These are phyloP conservation scores for Cephonodes hylas DNA, from an alignment of 2,888 invertebrate genomes.

Conservation along the genomic window DNA sequence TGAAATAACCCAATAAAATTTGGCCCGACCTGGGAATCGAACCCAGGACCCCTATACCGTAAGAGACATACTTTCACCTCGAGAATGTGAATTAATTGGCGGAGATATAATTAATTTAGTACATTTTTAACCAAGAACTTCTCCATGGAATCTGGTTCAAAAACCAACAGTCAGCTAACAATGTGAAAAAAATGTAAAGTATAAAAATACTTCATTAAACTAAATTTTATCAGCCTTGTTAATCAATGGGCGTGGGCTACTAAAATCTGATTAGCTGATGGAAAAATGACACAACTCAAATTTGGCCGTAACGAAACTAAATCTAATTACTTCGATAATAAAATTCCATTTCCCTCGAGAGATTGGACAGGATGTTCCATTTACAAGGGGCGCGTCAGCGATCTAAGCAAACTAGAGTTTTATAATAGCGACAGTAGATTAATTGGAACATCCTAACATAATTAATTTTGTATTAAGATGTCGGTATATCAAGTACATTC, in stretches of 20 bases:
- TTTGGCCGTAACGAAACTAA: slow-evolving; percentile 7
- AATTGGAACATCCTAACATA: slow-evolving; percentile 63
- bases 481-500: not conserved
- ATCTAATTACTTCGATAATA: slow-evolving; percentile 19
- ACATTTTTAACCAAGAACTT: not conserved
- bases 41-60: too few species aligned
- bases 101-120: not conserved
- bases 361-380: slow-evolving; percentile 12
- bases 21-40: too few species aligned
- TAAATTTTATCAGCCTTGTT: slow-evolving; percentile 67
- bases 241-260: slow-evolving; percentile 74
- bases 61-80: too few species aligned
- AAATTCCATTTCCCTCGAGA: slow-evolving; percentile 25
- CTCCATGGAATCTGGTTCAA: not conserved
- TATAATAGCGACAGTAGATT: slow-evolving; percentile 62
- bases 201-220: slow-evolving; percentile 75
- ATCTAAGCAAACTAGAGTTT: slow-evolving; percentile 62
- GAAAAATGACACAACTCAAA: slow-evolving; percentile 28
- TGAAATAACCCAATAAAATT: too few species aligned
- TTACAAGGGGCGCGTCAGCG: slow-evolving; percentile 33
- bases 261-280: slow-evolving; percentile 45
- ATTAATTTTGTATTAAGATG: slow-evolving; percentile 68
- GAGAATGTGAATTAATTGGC: not conserved
- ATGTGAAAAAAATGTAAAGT: slow-evolving; percentile 69
- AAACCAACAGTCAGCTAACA: slow-evolving; percentile 58